Evolutionary conservation across 2,797 vertebrate species (phyloP).

Genomic region (Mormyrus hasselquistii): DNA sequence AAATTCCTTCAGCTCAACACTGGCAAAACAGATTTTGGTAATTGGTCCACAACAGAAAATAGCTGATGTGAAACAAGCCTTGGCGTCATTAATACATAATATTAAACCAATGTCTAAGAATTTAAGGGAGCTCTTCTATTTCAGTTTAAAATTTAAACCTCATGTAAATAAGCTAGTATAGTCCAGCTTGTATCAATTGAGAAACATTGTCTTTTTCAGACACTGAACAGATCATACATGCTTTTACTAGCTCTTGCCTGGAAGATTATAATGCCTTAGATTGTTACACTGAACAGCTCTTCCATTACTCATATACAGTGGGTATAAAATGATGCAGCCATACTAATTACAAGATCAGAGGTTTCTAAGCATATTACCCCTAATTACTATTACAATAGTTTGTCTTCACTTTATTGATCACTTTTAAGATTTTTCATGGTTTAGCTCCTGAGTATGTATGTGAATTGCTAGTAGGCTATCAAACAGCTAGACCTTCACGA

Average conservation of each 20-base stretch:
- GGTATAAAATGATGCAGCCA: background rate
- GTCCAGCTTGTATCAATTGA: background rate
- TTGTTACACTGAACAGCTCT: background rate
- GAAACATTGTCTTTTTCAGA: background rate
- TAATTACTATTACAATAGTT: background rate
- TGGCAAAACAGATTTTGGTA: background rate
- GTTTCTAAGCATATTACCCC: background rate
- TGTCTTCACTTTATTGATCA: background rate
- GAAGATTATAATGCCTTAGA: background rate
- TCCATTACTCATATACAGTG: background rate
- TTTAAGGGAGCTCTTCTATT: background rate
- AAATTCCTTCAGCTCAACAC: background rate
- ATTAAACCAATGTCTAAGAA: background rate
- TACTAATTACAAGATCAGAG: background rate
- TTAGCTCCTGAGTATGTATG: background rate
- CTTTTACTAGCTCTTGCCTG: background rate
- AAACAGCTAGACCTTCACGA: background rate
- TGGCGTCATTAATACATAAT: background rate
- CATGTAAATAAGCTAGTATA: background rate
- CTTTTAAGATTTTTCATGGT: background rate
- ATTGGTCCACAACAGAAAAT: background rate
- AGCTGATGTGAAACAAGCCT: background rate
- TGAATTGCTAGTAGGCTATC: background rate
- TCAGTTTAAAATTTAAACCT: background rate
- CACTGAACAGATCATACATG: background rate